Evolutionary conservation across 2,797 vertebrate species (phyloP), one percentile per base, ranked within the genome.

Genomic region (Rhynchonycteris naso): DNA sequence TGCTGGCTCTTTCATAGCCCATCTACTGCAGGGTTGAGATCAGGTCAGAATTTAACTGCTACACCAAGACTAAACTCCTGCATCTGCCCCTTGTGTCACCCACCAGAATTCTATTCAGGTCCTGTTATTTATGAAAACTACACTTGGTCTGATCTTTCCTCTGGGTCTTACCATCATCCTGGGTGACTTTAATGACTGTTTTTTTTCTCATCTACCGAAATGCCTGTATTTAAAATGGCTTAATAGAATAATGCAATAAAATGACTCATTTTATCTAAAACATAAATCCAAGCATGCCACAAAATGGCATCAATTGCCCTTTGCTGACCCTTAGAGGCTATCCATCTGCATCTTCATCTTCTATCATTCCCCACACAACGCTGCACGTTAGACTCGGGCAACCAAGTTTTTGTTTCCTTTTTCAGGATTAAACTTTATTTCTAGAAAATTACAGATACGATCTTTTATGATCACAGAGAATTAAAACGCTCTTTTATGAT

Each of bases 391-490:
- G 35, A 43, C 16, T 66, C 59, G 74, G 58, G 50, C 28, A 74
- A 59, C 50, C 19, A 47, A 22, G 74, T 80, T 35, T 84, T 4
- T n/a, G 16, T 65, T 81, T 63, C 30, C 54, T 33, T 47, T 24
- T 85, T 81, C 54, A 38, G 28, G n/a, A 81, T 84, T 66, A 61
- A 43, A 85, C 4, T 68, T 75, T 52, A 88, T 69, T 76, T 43
- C 83, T 86, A 86, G 69, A 86, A 93, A 82, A 94, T 66, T 43
- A 80, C 75, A 90, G 69, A 7, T n/a, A 85, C 52, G 38, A 58
- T 61, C 82, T 68, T 68, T 91, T 82, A 91, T 85, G 28, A 85
- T n/a, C 33, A 94, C 1, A 79, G 80, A 24, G 13, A 89, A 56
- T 61, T 86, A 75, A 92, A 88, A 68, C 74, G 4, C 18, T 88